Evolutionary conservation across 2,113 vertebrate species (phyloP).

Genomic region (Canis aureus): DNA sequence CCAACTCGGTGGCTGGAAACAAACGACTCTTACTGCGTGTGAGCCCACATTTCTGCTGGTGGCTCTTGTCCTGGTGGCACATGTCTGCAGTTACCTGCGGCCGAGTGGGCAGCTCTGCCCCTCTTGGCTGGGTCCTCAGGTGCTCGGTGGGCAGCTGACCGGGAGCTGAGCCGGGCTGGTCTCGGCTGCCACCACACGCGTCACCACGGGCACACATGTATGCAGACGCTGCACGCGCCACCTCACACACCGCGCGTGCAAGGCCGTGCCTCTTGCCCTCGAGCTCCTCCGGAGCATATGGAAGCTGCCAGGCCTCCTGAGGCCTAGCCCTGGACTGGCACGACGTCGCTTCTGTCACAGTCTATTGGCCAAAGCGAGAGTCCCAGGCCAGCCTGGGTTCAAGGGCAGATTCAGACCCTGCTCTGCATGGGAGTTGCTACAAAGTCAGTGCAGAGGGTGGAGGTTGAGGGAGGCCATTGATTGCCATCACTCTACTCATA

Average conservation of each 20-base stretch:
- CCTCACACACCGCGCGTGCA: fast-evolving
- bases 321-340: not conserved
- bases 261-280: fast-evolving
- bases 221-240: fast-evolving
- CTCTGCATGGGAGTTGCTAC: not conserved
- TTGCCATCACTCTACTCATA: fast-evolving
- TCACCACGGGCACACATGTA: not conserved
- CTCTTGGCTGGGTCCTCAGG: not conserved
- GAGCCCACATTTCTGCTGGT: not conserved
- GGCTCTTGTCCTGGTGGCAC: not conserved
- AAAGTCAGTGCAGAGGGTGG: fast-evolving
- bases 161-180: not conserved
- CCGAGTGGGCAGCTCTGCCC: not conserved
- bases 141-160: no score
- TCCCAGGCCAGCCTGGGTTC: not conserved
- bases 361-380: not conserved
- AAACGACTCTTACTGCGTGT: fast-evolving
- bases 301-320: not conserved
- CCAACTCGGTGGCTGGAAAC: not conserved
- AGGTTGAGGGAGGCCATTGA: not conserved
- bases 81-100: not conserved
- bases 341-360: not conserved
- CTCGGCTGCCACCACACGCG: not conserved
- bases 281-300: not conserved
- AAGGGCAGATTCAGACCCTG: not conserved